Base-by-base conservation (phyloP, 2,113 vertebrate genomes). In the Campylomormyrus numenius region DNA sequence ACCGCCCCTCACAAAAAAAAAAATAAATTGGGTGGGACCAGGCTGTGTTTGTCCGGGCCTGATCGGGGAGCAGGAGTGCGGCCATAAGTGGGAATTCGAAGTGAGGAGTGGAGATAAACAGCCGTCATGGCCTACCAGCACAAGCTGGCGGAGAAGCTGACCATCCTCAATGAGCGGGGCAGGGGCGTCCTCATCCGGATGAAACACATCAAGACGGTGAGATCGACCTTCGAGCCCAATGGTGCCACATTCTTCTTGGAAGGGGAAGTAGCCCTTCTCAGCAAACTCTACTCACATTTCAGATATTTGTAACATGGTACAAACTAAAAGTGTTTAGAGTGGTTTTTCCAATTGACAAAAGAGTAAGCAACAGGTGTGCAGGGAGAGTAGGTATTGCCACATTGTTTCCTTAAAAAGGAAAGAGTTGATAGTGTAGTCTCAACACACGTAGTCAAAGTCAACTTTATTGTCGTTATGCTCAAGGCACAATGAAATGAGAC, bases 181-280 rank as follows among this genome's bases (percentile, higher is more conserved):
- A 95, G 92, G 17, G 98, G 98, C 0, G 97, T 98, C 91, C 96
- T 98, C 24, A 93, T 98, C 89, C 97, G 98, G 0, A 95, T 98
- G 94, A 97, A 98, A 93, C 94, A 98, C 95, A 97, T 99, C 91
- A 99, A 97, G 93, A 99, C 98, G 98, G 98, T 99, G 94, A 96
- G 96, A 42, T 85, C 85, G 45, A 87, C 70, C 2, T 87, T 83
- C 6, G 7, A n/a, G 42, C 9, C 24, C 10, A 27, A 50, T 31
- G 45, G 84, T 48, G 45, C 35, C 31, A 21, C 27, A 19, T 87
- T 56, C 50, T 53, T 5, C 48, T 17, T n/a, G 27, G 27, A 87
- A 87, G 48, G 48, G 85, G 85, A 87, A 87, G 85, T 87, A 87
- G 77, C 77, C 9, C 11, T 48, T 49, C 21, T 48, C 21, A 19